These are phyloP conservation scores for Notiomystis cincta DNA, from an alignment of 2,113 vertebrate genomes.

Conservation along the genomic window DNA sequence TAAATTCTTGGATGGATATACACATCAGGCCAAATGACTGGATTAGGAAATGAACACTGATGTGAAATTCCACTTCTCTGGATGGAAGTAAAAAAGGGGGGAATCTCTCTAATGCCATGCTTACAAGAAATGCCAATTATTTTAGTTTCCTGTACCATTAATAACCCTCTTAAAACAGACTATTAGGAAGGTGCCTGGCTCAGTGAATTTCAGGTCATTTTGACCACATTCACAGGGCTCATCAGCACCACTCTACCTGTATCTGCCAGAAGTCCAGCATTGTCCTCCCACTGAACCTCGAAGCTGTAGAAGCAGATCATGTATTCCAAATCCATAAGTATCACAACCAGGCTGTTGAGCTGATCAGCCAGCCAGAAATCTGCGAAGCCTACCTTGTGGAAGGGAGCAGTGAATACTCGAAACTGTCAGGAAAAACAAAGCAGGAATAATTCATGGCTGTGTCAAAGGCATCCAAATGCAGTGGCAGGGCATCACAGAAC, in stretches of 20 bases:
- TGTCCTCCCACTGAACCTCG: constrained; percentile 88
- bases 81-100: not conserved
- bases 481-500: not conserved
- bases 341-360: constrained; percentile 93
- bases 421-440: constrained; percentile 76
- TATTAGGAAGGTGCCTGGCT: not conserved
- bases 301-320: constrained; percentile 98
- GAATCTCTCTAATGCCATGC: not conserved
- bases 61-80: constrained; percentile 12
- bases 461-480: not conserved
- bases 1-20: constrained; percentile 43
- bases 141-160: not conserved
- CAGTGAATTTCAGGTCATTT: not conserved
- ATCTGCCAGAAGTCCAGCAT: constrained; percentile 79
- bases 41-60: not conserved
- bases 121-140: constrained; percentile 13
- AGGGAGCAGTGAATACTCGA: constrained; percentile 94
- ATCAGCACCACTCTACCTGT: constrained; percentile 58
- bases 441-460: constrained; percentile 6
- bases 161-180: not conserved
- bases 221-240: not conserved
- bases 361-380: constrained; percentile 99
- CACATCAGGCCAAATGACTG: not conserved
- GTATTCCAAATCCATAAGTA: constrained; percentile 97
- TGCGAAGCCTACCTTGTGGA: constrained; percentile 97